Conservation (phyloP, 1,140 invertebrate species). For the Portunus trituberculatus region DNA sequence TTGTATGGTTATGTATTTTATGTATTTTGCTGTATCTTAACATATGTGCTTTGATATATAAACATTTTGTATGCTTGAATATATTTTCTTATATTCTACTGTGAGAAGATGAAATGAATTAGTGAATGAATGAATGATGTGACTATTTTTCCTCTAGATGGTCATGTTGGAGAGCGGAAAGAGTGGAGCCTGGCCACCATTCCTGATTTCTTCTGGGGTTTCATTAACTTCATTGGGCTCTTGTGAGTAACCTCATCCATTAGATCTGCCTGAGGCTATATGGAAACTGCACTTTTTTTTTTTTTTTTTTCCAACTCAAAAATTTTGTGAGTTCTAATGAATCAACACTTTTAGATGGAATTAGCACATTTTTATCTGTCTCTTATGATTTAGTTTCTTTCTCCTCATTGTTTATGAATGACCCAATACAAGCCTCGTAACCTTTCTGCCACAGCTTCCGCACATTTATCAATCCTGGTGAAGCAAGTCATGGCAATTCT, state of each 20-base stretch:
- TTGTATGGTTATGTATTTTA: no score
- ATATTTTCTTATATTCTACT: not conserved
- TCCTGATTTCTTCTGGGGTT: conserved; percentile 57
- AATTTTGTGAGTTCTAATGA: no score
- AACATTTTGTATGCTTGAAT: no score
- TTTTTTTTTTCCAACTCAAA: not conserved
- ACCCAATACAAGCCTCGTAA: not conserved
- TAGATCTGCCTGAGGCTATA: no score
- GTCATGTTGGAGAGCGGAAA: conserved; percentile 36
- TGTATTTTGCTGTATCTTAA: no score
- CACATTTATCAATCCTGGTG: conserved; percentile 58
- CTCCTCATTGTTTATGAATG: not conserved
- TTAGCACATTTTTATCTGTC: not conserved
- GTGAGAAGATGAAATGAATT: not conserved
- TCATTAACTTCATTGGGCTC: conserved; percentile 63
- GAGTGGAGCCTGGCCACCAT: conserved; percentile 53
- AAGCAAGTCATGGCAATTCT: conserved; percentile 23
- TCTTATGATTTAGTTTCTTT: not conserved
- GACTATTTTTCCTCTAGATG: conserved; percentile 44
- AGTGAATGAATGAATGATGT: not conserved
- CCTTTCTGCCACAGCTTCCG: conserved; percentile 50
- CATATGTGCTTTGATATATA: no score
- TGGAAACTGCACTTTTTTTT: not conserved
- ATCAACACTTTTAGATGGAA: not conserved
- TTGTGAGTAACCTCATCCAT: conserved; percentile 51